phyloP scores from a whole-genome alignment of 2,113 vertebrate species.

The Bubo bubo region DNA sequence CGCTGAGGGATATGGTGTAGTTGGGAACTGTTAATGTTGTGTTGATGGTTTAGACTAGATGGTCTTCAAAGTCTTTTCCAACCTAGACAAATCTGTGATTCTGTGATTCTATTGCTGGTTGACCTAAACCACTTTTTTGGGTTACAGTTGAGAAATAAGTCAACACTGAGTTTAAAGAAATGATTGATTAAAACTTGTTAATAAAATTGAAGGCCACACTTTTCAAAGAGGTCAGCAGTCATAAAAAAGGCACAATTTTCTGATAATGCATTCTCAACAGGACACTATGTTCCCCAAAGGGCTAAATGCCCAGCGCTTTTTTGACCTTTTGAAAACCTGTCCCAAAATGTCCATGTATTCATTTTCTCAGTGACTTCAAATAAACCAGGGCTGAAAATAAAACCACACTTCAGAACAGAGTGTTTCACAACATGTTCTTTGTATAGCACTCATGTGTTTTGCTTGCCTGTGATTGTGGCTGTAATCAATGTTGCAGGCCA shows the following conservation, averaged over 20 bases:
- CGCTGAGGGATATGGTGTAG: too few species aligned
- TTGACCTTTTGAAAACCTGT: not conserved
- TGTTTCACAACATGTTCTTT: not conserved
- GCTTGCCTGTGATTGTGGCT: not conserved
- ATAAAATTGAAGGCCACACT: not conserved
- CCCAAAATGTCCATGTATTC: not conserved
- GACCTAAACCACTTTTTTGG: not conserved
- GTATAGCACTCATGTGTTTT: not conserved
- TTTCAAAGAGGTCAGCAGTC: not conserved
- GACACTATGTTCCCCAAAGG: not conserved
- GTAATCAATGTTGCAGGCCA: not conserved
- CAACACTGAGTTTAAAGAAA: not conserved
- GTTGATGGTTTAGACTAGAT: too few species aligned
- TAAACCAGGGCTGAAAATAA: not conserved
- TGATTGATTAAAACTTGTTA: not conserved
- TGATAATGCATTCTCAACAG: not conserved
- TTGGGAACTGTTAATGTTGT: too few species aligned
- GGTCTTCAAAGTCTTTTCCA: too few species aligned
- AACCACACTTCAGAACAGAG: not conserved
- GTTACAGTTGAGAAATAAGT: not conserved
- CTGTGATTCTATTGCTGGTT: not conserved
- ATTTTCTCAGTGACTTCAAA: not conserved
- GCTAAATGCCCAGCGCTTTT: not conserved
- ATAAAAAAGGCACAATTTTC: not conserved
- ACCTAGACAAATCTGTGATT: too few species aligned